Percentiles rank a stretch among this genome's conserved stretches.
These are phyloP conservation scores for Pseudonaja textilis DNA, from an alignment of 2,113 vertebrate genomes.

Conservation along the genomic window DNA sequence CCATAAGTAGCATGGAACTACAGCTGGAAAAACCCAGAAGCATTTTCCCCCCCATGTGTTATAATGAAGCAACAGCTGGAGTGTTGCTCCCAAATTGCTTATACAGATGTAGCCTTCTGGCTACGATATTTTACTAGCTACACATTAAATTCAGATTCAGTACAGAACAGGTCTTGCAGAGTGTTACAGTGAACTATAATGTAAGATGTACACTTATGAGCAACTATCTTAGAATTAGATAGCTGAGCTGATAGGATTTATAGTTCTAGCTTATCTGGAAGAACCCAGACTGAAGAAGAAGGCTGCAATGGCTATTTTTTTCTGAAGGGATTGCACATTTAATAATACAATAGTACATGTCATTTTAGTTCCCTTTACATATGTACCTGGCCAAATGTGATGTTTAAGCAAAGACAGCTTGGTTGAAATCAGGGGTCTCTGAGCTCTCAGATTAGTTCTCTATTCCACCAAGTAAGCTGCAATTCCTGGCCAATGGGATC, in stretches of 20 bases:
- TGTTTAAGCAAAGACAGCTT: background rate
- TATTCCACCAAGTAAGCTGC: background rate
- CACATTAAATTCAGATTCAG: slow-evolving; percentile 1
- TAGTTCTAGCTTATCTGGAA: background rate
- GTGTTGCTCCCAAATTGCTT: slow-evolving; percentile 8
- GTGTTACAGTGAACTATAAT: background rate
- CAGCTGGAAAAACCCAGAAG: slow-evolving; percentile 4
- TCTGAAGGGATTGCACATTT: background rate
- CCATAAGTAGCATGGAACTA: background rate
- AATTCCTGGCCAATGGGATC: background rate
- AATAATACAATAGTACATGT: background rate
- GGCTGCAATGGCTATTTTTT: background rate
- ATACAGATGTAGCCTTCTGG: slow-evolving; percentile 5
- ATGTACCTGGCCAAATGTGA: background rate
- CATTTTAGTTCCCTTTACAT: background rate
- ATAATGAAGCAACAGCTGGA: slow-evolving; percentile 27
- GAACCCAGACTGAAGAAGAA: background rate
- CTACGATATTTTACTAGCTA: background rate
- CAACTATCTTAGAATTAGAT: background rate
- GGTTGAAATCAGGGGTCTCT: background rate
- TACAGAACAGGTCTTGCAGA: background rate
- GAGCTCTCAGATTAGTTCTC: background rate
- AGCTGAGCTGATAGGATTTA: background rate
- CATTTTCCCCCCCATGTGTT: slow-evolving; percentile 3
- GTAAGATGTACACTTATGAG: background rate